Evolutionary conservation across 2,797 vertebrate genomes (phyloP).

Genomic region (Centroberyx gerrardi): DNA sequence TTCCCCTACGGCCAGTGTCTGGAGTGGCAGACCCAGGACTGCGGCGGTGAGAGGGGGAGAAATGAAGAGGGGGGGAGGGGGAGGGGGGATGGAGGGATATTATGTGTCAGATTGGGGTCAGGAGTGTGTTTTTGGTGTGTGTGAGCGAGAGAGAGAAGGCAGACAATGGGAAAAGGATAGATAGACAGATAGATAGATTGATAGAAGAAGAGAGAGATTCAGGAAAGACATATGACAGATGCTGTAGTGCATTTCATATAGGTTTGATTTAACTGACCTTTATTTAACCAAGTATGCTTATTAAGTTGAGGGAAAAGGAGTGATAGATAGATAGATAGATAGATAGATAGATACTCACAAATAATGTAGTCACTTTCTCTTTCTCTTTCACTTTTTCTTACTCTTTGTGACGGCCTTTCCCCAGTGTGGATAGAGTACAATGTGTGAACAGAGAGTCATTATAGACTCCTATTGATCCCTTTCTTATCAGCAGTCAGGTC

Average conservation of each 20-base stretch:
- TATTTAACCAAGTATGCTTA: no score
- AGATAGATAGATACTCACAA: background rate
- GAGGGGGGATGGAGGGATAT: background rate
- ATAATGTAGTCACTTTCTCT: background rate
- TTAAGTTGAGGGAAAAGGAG: no score
- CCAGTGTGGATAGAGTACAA: background rate
- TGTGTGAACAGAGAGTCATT: slow-evolving; percentile 32
- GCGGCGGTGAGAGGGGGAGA: slow-evolving; percentile 54
- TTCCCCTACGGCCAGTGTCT: slow-evolving; percentile 98
- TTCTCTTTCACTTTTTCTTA: background rate
- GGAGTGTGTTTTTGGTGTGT: background rate
- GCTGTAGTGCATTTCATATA: no score
- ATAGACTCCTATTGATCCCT: slow-evolving; percentile 45
- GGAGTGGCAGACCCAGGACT: slow-evolving; percentile 87
- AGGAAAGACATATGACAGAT: no score
- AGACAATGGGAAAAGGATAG: background rate
- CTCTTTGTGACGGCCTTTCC: background rate
- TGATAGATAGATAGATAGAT: background rate
- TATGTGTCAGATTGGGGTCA: no score
- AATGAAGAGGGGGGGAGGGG: background rate
- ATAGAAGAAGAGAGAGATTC: no score
- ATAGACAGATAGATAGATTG: no score
- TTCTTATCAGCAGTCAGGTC: slow-evolving; percentile 54
- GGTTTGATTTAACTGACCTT: no score
- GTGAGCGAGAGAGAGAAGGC: background rate